phyloP scores from a whole-genome alignment of 2,797 vertebrate genomes.

The Alosa sapidissima region DNA sequence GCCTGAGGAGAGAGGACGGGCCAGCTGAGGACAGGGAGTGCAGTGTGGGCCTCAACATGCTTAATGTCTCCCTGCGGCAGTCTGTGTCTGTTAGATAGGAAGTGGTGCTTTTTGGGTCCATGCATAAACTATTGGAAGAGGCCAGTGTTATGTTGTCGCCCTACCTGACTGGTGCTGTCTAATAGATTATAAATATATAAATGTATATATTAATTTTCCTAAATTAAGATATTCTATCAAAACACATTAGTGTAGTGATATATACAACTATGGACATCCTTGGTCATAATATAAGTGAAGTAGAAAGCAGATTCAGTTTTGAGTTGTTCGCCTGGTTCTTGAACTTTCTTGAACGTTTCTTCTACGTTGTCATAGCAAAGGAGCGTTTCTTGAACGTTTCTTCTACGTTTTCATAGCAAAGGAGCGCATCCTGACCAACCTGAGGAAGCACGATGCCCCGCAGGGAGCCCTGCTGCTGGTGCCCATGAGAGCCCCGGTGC shows the following conservation, averaged over 20 bases:
- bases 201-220: background rate
- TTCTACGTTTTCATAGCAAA: slow-evolving; percentile 72
- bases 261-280: background rate
- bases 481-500: slow-evolving; percentile 80
- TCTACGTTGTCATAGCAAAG: slow-evolving; percentile 73
- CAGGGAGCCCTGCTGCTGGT: slow-evolving; percentile 73
- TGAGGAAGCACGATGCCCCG: slow-evolving; percentile 85
- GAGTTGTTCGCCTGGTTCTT: background rate
- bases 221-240: background rate
- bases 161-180: background rate
- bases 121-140: background rate
- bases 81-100: background rate
- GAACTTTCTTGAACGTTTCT: background rate
- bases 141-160: background rate
- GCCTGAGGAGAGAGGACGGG: background rate
- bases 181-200: background rate
- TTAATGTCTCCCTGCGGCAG: background rate
- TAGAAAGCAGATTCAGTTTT: background rate
- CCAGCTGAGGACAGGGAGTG: background rate
- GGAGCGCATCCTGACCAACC: slow-evolving; percentile 84
- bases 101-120: background rate
- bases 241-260: background rate
- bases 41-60: background rate
- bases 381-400: slow-evolving; percentile 66
- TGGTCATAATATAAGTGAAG: background rate